phyloP scores from a whole-genome alignment of 1,140 invertebrate species.

The Adoxophyes honmai region DNA sequence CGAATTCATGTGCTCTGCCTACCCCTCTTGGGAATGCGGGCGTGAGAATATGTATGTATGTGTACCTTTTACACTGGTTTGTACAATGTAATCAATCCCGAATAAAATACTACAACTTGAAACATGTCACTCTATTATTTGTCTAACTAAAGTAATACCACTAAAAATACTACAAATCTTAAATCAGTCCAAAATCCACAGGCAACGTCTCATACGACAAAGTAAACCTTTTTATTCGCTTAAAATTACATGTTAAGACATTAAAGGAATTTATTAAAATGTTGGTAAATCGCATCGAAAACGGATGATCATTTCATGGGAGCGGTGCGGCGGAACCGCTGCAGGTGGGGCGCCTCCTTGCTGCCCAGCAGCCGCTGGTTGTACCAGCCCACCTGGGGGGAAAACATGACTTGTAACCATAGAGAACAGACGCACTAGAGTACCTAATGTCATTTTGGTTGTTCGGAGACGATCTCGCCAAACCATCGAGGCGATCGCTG shows the following conservation, averaged over 20 bases:
- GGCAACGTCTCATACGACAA: slow-evolving; percentile 24
- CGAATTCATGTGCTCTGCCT: too few species aligned
- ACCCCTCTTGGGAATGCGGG: too few species aligned
- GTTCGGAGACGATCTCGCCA: too few species aligned
- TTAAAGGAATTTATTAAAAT: slow-evolving; percentile 38
- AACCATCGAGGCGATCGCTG: too few species aligned
- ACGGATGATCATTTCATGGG: slow-evolving; percentile 45
- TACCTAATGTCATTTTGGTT: too few species aligned
- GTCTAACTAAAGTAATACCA: slow-evolving; percentile 24
- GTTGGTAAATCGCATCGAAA: slow-evolving; percentile 41
- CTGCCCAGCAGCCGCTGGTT: slow-evolving; percentile 20
- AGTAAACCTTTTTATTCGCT: slow-evolving; percentile 48
- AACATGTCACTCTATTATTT: slow-evolving; percentile 48
- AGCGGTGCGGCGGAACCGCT: slow-evolving; percentile 45
- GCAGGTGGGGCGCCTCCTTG: slow-evolving; percentile 40
- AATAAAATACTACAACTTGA: slow-evolving; percentile 38
- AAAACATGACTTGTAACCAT: background rate
- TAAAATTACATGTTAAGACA: slow-evolving; percentile 47
- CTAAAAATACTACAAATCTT: slow-evolving; percentile 23
- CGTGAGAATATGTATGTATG: too few species aligned
- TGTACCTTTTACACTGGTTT: too few species aligned
- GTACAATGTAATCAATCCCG: slow-evolving; percentile 18
- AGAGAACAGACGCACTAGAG: too few species aligned
- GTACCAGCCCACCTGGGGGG: slow-evolving; percentile 50
- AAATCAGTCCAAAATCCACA: slow-evolving; percentile 28